Base-by-base conservation (phyloP, 2,888 invertebrate species). In the Marasmarcha lunaedactyla region DNA sequence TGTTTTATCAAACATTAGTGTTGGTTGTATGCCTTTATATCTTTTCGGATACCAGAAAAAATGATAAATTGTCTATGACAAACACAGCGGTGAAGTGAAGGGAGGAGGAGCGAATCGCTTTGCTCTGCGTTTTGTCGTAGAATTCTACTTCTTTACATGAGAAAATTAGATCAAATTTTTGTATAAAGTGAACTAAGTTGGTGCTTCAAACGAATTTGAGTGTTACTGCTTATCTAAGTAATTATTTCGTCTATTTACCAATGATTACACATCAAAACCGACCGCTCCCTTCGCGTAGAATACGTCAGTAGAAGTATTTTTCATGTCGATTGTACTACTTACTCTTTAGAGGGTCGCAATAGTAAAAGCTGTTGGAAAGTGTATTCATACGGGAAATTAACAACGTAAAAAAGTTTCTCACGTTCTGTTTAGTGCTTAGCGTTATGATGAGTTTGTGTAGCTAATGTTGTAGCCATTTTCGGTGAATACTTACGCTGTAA, bases 331-430 rank as follows among this genome's bases (percentile, higher is more conserved):
- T 74, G 74, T 77, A 73, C 76, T 74, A 78, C 73, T 77, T 68
- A 67, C 65, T 34, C 13, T 57, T 59, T 68, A 72, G 65, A 69
- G 69, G 71, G 57, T 69, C 69, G 68, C 61, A 20, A 68, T 79
- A 79, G 77, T 81, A 79, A 77, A 79, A 79, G 81, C 78, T 76
- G 69, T 79, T 79, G 76, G 81, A 81, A 81, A 81, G 81, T 79
- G 78, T 64, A 69, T 69, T 69, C 65, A 61, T 65, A 70, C 61
- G 60, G 65, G 72, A 71, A 74, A 70, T 63, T 63, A 59, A 61
- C 67, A 54, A 62, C 61, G 67, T 71, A 74, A 74, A 73, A 73
- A 76, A 74, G 65, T 69, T 63, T 76, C 77, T 60, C 71, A 72
- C 74, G 73, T 72, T 70, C 68, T 54, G 67, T 73, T 55, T 56